phyloP scores from a whole-genome alignment of 2,113 vertebrate species.

The Cercopithecus mona region DNA sequence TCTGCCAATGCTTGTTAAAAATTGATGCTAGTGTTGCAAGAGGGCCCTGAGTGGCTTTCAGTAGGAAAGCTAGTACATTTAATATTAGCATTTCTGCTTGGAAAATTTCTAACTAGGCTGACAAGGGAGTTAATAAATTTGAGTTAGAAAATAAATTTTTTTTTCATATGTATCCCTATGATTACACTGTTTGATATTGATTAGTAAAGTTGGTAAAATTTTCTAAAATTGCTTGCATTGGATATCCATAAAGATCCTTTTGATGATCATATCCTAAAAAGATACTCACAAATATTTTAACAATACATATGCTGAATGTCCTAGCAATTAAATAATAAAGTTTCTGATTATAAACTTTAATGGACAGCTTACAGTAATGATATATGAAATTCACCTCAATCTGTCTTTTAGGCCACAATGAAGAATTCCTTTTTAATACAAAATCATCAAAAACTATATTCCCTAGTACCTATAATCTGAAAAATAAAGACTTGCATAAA shows the following conservation, averaged over 20 bases:
- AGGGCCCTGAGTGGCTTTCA: conserved; percentile 4
- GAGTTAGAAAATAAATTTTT: conserved; percentile 48
- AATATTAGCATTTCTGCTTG: conserved; percentile 52
- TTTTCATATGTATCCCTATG: background rate
- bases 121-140: conserved; percentile 68
- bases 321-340: conserved; percentile 21
- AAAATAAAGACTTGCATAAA: conserved; percentile 51
- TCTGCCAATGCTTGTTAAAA: conserved; percentile 49
- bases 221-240: background rate
- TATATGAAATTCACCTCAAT: conserved; percentile 38
- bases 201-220: conserved; percentile 34
- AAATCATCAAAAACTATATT: conserved; percentile 49
- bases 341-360: conserved; percentile 44
- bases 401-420: conserved; percentile 42
- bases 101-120: conserved; percentile 46
- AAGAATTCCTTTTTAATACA: conserved; percentile 55
- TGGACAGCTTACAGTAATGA: conserved; percentile 57
- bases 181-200: conserved; percentile 59
- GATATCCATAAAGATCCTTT: no score
- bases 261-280: background rate
- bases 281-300: background rate
- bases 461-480: conserved; percentile 5
- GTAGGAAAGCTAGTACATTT: conserved; percentile 47
- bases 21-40: background rate
- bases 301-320: background rate